Evolutionary conservation across 1,140 invertebrate species (phyloP).

Genomic region (Atta texana): DNA sequence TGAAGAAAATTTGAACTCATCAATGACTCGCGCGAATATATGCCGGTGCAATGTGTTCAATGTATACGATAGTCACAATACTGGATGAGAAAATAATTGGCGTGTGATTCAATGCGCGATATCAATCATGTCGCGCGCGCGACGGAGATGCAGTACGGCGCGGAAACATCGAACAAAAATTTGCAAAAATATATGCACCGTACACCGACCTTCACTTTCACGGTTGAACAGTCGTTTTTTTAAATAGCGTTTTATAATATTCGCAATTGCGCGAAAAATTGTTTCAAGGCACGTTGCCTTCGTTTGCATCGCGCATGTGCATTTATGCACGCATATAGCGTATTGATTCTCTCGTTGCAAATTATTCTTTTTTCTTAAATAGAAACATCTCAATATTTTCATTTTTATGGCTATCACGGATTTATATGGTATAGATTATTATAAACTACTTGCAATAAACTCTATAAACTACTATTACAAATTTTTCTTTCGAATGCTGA

Average conservation of each 20-base stretch:
- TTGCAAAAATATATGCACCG: conserved; percentile 50
- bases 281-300: conserved; percentile 46
- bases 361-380: not conserved
- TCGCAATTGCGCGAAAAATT: conserved; percentile 49
- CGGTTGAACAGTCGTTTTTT: conserved; percentile 46
- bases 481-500: not conserved
- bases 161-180: conserved; percentile 39
- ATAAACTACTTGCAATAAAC: not conserved
- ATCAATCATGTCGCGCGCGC: not conserved
- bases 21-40: conserved; percentile 1
- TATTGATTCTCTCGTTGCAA: not conserved
- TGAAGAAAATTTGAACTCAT: not conserved
- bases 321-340: conserved; percentile 10
- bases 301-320: not conserved
- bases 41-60: too few relatives aligned
- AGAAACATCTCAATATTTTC: not conserved
- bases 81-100: conserved; percentile 26
- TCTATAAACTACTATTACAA: not conserved
- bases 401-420: not conserved
- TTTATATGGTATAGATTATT: not conserved
- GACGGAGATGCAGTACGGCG: not conserved
- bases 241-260: conserved; percentile 15
- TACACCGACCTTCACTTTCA: conserved; percentile 55
- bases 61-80: not conserved
- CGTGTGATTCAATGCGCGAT: conserved; percentile 13